These are phyloP conservation scores for Cotesia glomerata DNA, from an alignment of 1,140 invertebrate genomes.

Conservation along the genomic window DNA sequence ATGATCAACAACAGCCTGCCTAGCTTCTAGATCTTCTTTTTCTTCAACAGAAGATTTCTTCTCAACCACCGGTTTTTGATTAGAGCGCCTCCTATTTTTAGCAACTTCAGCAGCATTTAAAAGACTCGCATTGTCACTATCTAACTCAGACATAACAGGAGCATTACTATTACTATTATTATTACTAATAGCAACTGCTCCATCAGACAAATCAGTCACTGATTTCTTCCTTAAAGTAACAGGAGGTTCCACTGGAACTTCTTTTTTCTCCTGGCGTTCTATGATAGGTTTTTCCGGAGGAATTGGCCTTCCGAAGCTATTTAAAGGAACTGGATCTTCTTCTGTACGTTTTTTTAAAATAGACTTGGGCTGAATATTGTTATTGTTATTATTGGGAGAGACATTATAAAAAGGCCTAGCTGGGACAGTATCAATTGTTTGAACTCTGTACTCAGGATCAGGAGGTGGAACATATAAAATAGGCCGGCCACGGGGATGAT, in stretches of 20 bases:
- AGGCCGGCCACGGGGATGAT: constrained; percentile 67
- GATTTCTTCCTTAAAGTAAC: constrained; percentile 58
- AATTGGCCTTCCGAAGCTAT: constrained; percentile 47
- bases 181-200: not conserved
- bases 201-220: constrained; percentile 38
- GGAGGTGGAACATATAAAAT: constrained; percentile 35
- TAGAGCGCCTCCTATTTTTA: constrained; percentile 54
- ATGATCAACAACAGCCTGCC: constrained; percentile 72
- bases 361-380: constrained; percentile 73
- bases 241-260: constrained; percentile 24
- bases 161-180: no score
- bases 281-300: constrained; percentile 51
- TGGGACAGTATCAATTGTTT: constrained; percentile 15
- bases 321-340: constrained; percentile 46
- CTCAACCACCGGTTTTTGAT: constrained; percentile 32
- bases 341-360: constrained; percentile 70
- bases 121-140: constrained; percentile 46
- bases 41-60: constrained; percentile 56
- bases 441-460: constrained; percentile 31
- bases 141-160: constrained; percentile 44
- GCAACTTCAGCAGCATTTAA: constrained; percentile 56
- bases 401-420: not conserved
- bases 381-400: constrained; percentile 59
- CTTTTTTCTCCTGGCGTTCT: constrained; percentile 21
- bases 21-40: constrained; percentile 69